Base-by-base conservation (phyloP, 2,113 vertebrate genomes). In the Strix aluco region DNA sequence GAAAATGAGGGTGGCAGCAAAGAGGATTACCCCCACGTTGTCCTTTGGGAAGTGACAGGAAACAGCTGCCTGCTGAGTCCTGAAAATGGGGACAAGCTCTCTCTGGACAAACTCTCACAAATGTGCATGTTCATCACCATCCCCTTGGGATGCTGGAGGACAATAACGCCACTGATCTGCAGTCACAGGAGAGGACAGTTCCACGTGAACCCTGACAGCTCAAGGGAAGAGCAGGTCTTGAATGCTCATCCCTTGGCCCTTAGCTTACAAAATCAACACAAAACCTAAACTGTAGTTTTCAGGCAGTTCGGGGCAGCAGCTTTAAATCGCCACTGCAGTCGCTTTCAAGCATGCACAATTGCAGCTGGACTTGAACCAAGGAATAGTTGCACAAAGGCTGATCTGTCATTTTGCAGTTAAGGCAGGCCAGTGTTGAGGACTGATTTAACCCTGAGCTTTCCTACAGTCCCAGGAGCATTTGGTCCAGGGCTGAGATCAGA, bases 271-370 rank as follows among this genome's bases (percentile, higher is more conserved):
- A 90, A 70, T 51, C 74, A 73, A 34, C 58, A 32, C 2, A 2
- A 69, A 79, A 71, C 21, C 44, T 22, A 38, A 87, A 19, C n/a
- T 34, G 17, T 5, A 77, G 25, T n/a, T 70, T 80, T 62, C 71
- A 84, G 67, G 57, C 5, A 23, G 25, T 62, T 73, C 73, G 26
- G 29, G 46, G 52, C 51, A 86, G 63, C 1, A 2, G 26, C 61
- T 62, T 72, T 42, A 77, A 83, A 32, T 36, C 62, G 10, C 8
- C 40, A 11, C 15, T 34, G 18, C 44, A 69, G 29, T 74, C 44
- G 44, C 4, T 2, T 40, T 46, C 46, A 88, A 54, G 19, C 17
- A 51, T 8, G 63, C 0, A 0, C 13, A 51, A 2, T 1, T 71
- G 65, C 19, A 81, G 21, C 27, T 58, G 47, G 36, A 40, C 18